These are phyloP conservation scores for Cacatua alba DNA, from an alignment of 2,113 vertebrate species.

Conservation along the genomic window DNA sequence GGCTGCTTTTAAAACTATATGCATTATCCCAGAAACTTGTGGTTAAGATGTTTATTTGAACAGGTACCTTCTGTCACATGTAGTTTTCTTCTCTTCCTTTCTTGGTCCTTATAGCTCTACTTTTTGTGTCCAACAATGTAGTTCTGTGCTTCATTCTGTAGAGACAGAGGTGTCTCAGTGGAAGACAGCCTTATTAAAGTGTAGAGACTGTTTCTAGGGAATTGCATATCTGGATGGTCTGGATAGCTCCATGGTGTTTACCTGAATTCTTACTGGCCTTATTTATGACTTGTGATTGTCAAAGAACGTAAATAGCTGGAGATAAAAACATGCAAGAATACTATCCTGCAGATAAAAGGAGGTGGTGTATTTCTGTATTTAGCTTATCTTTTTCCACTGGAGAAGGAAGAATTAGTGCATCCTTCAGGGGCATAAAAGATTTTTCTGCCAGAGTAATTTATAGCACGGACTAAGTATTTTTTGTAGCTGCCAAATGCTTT, in stretches of 20 bases:
- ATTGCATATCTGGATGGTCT: rapidly evolving
- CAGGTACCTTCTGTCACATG: neutral
- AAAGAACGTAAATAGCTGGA: neutral
- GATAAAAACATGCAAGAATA: constrained; percentile 4
- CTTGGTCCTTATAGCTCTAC: neutral
- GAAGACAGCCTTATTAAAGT: neutral
- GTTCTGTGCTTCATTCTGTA: neutral
- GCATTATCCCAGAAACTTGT: neutral
- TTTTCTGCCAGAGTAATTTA: constrained; percentile 49
- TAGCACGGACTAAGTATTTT: constrained; percentile 40
- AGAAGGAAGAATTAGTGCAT: constrained; percentile 52
- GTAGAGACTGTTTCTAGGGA: neutral
- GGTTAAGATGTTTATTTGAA: neutral
- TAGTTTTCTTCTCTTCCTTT: neutral
- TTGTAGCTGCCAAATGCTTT: constrained; percentile 8
- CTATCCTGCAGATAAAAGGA: neutral
- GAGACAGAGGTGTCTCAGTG: neutral
- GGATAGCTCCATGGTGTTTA: neutral
- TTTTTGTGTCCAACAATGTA: neutral
- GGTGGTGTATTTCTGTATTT: neutral
- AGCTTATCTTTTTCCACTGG: constrained; percentile 25
- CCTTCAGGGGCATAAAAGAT: constrained; percentile 45
- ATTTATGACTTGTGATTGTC: neutral
- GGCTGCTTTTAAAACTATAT: neutral
- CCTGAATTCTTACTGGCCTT: neutral